Conservation (phyloP, 2,113 vertebrate species). For the Neodon shergylaensis region DNA sequence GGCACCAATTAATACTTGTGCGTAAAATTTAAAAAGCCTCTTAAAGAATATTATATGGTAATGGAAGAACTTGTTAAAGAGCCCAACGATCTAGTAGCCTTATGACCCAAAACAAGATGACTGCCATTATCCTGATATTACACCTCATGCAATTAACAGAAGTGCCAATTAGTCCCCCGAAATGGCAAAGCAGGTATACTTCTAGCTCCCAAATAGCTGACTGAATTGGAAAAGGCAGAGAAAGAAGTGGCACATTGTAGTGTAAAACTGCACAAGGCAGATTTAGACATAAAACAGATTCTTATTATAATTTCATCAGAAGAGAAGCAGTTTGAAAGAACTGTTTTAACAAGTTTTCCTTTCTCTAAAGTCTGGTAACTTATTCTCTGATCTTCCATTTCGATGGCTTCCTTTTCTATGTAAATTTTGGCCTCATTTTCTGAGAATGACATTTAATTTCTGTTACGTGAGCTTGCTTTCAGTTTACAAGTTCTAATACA, state of each 20-base stretch:
- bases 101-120: conserved; percentile 69
- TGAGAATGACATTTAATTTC: conserved; percentile 67
- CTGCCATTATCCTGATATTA: conserved; percentile 69
- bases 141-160: conserved; percentile 71
- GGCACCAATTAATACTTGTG: conserved; percentile 66
- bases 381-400: conserved; percentile 51
- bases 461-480: conserved; percentile 45
- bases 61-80: conserved; percentile 62
- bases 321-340: conserved; percentile 44
- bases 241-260: conserved; percentile 54
- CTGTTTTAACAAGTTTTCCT: conserved; percentile 22
- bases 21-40: conserved; percentile 73
- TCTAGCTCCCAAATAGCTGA: conserved; percentile 63
- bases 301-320: conserved; percentile 64
- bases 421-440: conserved; percentile 57
- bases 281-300: conserved; percentile 64
- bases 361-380: conserved; percentile 19
- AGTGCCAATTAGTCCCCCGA: conserved; percentile 73
- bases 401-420: conserved; percentile 56
- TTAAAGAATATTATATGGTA: conserved; percentile 66
- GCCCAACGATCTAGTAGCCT: conserved; percentile 58
- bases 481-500: conserved; percentile 39
- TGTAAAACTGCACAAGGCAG: conserved; percentile 46
- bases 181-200: conserved; percentile 66
- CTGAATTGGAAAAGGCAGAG: conserved; percentile 63